phyloP scores from a whole-genome alignment of 2,113 vertebrate species.

The Dunckerocampus dactyliophorus region DNA sequence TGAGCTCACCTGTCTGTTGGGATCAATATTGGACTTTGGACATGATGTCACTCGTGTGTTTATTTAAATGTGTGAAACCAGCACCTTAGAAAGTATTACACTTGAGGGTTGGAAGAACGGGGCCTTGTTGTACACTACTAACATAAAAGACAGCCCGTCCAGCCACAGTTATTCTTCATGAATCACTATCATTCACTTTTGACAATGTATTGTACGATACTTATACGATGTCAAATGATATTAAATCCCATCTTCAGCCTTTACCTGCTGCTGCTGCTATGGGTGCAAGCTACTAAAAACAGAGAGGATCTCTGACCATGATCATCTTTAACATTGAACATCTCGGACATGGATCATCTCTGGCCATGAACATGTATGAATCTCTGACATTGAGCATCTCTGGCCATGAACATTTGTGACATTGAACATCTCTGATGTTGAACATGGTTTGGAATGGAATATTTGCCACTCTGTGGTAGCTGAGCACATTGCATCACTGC shows the following conservation, averaged over 20 bases:
- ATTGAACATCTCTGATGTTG: no score
- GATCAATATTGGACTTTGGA: not conserved
- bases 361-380: no score
- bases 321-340: no score
- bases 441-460: no score
- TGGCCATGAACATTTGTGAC: no score
- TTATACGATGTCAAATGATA: slow-evolving; percentile 41
- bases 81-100: not conserved
- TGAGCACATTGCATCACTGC: no score
- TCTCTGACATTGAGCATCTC: no score
- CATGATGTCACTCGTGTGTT: slow-evolving; percentile 7
- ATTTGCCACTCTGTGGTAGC: no score
- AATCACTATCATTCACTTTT: slow-evolving; percentile 36
- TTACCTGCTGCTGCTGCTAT: slow-evolving; percentile 7
- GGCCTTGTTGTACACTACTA: slow-evolving; percentile 43
- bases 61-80: slow-evolving; percentile 11
- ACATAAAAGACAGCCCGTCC: slow-evolving; percentile 43
- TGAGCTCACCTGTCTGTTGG: slow-evolving; percentile 2
- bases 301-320: no score
- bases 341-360: no score
- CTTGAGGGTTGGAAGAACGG: slow-evolving; percentile 30
- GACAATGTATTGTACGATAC: slow-evolving; percentile 26
- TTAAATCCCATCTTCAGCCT: slow-evolving; percentile 14
- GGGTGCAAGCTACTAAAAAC: no score
- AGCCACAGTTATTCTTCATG: slow-evolving; percentile 32